These are phyloP conservation scores for Thinocorus orbignyianus DNA, from an alignment of 2,113 vertebrate species.

Conservation along the genomic window DNA sequence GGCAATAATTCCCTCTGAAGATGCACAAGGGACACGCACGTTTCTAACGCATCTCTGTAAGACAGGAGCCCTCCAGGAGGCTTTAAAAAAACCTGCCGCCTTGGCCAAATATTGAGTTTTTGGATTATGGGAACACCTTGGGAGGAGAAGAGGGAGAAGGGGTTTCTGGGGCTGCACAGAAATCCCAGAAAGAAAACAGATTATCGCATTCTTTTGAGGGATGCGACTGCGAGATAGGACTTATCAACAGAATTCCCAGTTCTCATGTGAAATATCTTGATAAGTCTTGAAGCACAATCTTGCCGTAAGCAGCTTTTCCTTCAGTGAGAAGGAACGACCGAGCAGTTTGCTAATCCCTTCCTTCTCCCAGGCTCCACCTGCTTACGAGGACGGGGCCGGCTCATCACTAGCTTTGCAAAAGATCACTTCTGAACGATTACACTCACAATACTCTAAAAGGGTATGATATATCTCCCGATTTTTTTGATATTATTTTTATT, in stretches of 20 bases:
- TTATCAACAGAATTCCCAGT: constrained; percentile 44
- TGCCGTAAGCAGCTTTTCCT: constrained; percentile 47
- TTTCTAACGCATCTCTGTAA: background rate
- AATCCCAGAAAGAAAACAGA: constrained; percentile 10
- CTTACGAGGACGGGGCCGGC: background rate
- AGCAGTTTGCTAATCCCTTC: constrained; percentile 19
- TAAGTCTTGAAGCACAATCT: constrained; percentile 17
- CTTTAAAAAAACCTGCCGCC: background rate
- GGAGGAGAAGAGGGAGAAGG: background rate
- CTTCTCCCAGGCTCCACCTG: background rate
- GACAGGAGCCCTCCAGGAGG: background rate
- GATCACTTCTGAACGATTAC: background rate
- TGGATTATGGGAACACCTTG: background rate
- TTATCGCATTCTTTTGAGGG: constrained; percentile 17
- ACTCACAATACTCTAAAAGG: rapidly evolving
- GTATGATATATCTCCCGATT: background rate
- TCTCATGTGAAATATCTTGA: constrained; percentile 33
- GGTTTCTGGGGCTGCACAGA: background rate
- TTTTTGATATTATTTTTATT: background rate
- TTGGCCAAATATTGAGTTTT: background rate
- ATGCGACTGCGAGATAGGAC: background rate
- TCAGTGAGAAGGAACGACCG: background rate
- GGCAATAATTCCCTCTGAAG: background rate
- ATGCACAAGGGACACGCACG: background rate
- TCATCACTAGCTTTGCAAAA: background rate